Evolutionary conservation across 1,140 invertebrate genomes (phyloP).

Genomic region (Choristoneura fumiferana): DNA sequence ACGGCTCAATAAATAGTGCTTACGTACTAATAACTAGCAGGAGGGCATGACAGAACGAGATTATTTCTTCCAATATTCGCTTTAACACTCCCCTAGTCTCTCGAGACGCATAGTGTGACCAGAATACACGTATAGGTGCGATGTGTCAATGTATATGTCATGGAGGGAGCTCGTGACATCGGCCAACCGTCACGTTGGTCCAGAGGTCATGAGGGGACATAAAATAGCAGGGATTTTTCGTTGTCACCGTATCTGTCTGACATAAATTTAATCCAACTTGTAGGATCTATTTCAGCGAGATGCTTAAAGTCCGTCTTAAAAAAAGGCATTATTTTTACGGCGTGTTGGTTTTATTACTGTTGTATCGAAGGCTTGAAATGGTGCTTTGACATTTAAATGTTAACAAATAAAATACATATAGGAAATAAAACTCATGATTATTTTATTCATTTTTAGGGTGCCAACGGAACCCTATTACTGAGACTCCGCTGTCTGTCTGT

Average conservation of each 20-base stretch:
- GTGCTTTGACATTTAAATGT: neutral
- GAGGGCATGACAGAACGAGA: slow-evolving; percentile 17
- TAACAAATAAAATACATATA: neutral
- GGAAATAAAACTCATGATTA: too few species aligned
- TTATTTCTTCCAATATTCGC: slow-evolving; percentile 18
- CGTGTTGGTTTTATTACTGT: neutral
- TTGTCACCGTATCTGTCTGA: slow-evolving; percentile 10
- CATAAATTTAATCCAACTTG: slow-evolving; percentile 19
- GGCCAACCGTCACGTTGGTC: slow-evolving; percentile 4
- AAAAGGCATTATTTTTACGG: slow-evolving; percentile 1
- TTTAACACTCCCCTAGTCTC: slow-evolving; percentile 12
- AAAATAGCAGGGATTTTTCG: slow-evolving; percentile 17
- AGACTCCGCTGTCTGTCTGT: too few species aligned
- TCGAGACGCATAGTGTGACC: slow-evolving; percentile 15
- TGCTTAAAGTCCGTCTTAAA: slow-evolving; percentile 4
- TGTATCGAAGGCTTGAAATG: neutral
- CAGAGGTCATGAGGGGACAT: slow-evolving; percentile 15
- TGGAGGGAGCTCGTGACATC: slow-evolving; percentile 2
- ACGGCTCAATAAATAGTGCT: slow-evolving; percentile 15
- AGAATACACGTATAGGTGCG: neutral
- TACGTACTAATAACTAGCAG: slow-evolving; percentile 4
- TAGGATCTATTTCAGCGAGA: slow-evolving; percentile 8
- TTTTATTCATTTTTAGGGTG: too few species aligned
- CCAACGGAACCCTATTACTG: too few species aligned
- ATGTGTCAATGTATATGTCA: slow-evolving; percentile 3